Conservation (phyloP, 2,797 vertebrate species). For the Scyliorhinus canicula region DNA sequence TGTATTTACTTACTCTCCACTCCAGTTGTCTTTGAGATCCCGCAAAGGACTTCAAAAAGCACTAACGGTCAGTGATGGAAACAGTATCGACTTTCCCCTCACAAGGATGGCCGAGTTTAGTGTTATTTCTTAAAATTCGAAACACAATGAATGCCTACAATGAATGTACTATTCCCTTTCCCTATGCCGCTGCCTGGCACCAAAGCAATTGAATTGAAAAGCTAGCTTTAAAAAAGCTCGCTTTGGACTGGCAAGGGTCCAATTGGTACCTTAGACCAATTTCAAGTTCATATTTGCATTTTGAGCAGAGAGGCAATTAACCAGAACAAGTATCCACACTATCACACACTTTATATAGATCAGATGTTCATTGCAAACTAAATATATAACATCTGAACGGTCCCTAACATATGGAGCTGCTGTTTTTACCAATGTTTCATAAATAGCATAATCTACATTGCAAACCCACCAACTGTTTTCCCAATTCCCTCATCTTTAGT, state of each 20-base stretch:
- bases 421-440: background rate
- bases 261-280: background rate
- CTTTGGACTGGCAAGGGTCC: background rate
- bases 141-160: background rate
- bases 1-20: background rate
- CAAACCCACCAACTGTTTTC: background rate
- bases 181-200: background rate
- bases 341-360: background rate
- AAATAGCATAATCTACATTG: background rate
- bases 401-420: background rate
- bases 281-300: background rate
- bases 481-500: background rate
- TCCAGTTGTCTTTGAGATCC: background rate
- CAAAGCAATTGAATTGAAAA: background rate
- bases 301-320: background rate
- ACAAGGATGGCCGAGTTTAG: background rate
- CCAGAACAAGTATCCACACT: background rate
- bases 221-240: background rate
- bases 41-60: background rate
- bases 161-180: background rate
- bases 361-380: background rate
- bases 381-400: background rate
- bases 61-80: background rate
- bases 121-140: background rate
- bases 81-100: background rate